Percentiles rank a stretch among this genome's conserved stretches.
These are phyloP conservation scores for Altica lythri DNA, from an alignment of 2,888 invertebrate genomes.

Conservation along the genomic window DNA sequence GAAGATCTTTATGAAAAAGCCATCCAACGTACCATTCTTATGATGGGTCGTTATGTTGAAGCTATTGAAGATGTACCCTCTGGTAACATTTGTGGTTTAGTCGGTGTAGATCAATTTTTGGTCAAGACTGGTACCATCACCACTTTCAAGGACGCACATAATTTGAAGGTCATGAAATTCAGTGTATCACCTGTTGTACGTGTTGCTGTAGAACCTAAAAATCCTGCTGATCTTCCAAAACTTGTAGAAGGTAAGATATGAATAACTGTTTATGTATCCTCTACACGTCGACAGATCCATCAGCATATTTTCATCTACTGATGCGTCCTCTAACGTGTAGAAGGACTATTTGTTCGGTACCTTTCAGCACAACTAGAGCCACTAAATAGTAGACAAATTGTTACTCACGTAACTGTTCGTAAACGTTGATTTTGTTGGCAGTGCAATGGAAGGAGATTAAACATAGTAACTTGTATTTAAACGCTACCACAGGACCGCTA, in stretches of 20 bases:
- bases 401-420: conserved; percentile 31
- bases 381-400: conserved; percentile 41
- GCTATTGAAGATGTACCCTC: conserved; percentile 99
- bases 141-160: conserved; percentile 99
- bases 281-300: no score
- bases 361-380: conserved; percentile 50
- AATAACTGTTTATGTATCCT: no score
- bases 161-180: conserved; percentile 99
- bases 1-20: conserved; percentile 99
- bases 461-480: conserved; percentile 58
- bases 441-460: conserved; percentile 71
- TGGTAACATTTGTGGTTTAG: conserved; percentile 98
- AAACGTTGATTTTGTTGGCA: conserved; percentile 62
- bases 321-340: no score
- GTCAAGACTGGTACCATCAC: conserved; percentile 99
- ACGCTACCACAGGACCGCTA: conserved; percentile 80
- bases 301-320: no score
- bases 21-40: conserved; percentile 98
- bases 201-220: conserved; percentile 99
- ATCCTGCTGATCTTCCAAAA: conserved; percentile 98
- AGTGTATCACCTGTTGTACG: conserved; percentile 99
- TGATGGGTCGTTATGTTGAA: conserved; percentile 99
- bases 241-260: conserved; percentile 79
- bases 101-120: conserved; percentile 99
- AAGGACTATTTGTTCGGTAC: no score